phyloP scores from a whole-genome alignment of 1,140 invertebrate species.

The Achroia grisella region DNA sequence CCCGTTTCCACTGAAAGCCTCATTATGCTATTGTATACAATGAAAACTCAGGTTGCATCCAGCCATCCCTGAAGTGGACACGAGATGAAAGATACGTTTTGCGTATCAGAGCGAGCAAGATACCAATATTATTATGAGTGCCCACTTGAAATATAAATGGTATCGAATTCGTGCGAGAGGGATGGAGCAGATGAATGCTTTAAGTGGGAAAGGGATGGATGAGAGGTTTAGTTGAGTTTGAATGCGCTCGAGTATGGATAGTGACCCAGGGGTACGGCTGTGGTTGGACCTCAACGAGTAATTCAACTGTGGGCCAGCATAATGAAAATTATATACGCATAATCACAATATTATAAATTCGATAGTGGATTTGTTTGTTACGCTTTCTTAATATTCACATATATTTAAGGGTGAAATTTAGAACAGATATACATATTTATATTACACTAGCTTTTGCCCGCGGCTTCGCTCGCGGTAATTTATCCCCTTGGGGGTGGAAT shows the following conservation, averaged over 20 bases:
- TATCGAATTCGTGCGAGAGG: conserved; percentile 33
- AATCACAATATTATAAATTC: too few relatives aligned
- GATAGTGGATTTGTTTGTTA: too few relatives aligned
- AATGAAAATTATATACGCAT: too few relatives aligned
- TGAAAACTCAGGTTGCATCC: conserved; percentile 26
- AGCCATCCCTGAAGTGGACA: conserved; percentile 34
- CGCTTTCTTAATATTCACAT: too few relatives aligned
- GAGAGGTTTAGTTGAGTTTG: background rate
- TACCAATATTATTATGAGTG: conserved; percentile 20
- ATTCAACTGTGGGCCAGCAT: too few relatives aligned
- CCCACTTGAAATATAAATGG: conserved; percentile 54
- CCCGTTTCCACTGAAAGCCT: too few relatives aligned
- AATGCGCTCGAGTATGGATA: conserved; percentile 24
- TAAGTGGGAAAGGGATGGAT: conserved; percentile 4
- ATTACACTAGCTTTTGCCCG: too few relatives aligned
- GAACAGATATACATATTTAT: too few relatives aligned
- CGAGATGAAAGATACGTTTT: conserved; percentile 15
- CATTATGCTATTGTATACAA: background rate
- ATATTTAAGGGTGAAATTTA: too few relatives aligned
- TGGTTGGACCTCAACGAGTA: too few relatives aligned
- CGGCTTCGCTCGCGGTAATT: too few relatives aligned
- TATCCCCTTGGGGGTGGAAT: too few relatives aligned
- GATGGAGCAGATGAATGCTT: conserved; percentile 2
- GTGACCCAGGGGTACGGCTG: conserved; percentile 3
- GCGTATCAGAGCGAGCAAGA: conserved; percentile 23